phyloP scores from a whole-genome alignment of 2,888 invertebrate genomes.

The Chelonus formosanus region DNA sequence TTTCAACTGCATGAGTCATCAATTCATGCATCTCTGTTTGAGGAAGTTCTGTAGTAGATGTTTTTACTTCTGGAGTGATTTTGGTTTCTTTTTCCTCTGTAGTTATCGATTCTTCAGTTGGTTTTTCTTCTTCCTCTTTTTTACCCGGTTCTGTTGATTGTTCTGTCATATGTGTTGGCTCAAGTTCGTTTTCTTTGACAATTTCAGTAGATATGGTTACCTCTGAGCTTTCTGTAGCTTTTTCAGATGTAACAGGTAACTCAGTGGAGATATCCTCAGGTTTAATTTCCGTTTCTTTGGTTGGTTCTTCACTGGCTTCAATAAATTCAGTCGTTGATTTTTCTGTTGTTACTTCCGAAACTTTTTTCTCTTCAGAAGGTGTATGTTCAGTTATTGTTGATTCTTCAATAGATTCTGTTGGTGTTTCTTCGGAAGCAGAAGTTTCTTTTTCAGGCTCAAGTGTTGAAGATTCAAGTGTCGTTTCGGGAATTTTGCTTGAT shows the following conservation, averaged over 20 bases:
- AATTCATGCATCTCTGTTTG: not conserved
- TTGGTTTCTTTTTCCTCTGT: not conserved
- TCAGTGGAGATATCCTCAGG: not conserved
- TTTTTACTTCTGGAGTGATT: no score
- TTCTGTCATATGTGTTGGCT: conserved; percentile 1
- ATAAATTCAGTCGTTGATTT: not conserved
- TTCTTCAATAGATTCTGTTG: not conserved
- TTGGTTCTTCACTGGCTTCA: conserved; percentile 1
- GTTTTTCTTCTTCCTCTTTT: conserved; percentile 11
- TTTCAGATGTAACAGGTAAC: conserved; percentile 1
- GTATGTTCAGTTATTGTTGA: not conserved
- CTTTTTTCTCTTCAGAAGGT: not conserved
- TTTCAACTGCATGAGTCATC: no score
- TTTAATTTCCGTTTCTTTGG: conserved; percentile 14
- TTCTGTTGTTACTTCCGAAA: not conserved
- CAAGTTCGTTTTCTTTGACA: conserved; percentile 12
- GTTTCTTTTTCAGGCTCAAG: not conserved
- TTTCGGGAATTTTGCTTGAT: conserved; percentile 12
- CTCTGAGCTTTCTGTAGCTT: conserved; percentile 22
- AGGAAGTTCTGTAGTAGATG: not conserved
- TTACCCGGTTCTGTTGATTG: not conserved
- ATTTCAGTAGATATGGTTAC: conserved; percentile 18
- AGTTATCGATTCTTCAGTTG: conserved; percentile 11
- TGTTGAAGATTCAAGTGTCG: conserved; percentile 13
- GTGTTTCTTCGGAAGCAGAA: not conserved